Conservation (phyloP, 2,888 invertebrate species). For the Ophion slaviceki region DNA sequence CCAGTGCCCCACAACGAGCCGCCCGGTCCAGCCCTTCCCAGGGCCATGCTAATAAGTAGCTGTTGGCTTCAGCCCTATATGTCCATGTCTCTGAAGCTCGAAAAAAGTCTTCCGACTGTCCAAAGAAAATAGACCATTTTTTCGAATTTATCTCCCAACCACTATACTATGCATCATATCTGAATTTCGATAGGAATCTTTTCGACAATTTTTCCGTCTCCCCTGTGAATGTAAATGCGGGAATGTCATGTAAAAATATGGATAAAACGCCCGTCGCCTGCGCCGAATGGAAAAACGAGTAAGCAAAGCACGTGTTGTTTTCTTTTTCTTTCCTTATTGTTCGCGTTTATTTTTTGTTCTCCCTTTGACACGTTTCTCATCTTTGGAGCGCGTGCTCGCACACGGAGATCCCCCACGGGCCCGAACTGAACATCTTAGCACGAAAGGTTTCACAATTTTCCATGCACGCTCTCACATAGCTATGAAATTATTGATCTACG, state of each 20-base stretch:
- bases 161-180: not conserved
- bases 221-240: not conserved
- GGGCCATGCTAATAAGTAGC: not conserved
- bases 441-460: constrained; percentile 41
- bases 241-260: not conserved
- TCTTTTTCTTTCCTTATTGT: not conserved
- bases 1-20: not conserved
- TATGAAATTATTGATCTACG: constrained; percentile 82
- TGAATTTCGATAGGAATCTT: not conserved
- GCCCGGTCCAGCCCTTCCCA: not conserved
- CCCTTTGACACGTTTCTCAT: constrained; percentile 26
- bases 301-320: constrained; percentile 25
- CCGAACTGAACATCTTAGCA: constrained; percentile 36
- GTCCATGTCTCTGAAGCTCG: not conserved
- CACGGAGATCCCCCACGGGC: not conserved
- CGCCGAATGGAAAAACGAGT: constrained; percentile 33
- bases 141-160: not conserved
- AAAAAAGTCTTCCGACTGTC: not conserved
- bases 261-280: constrained; percentile 6
- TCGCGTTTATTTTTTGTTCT: not conserved
- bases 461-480: constrained; percentile 60
- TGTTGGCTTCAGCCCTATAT: not conserved
- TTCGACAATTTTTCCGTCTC: not conserved
- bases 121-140: not conserved
- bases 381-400: constrained; percentile 14